Evolutionary conservation across 1,140 invertebrate species (phyloP), one percentile per base, ranked within the genome.

Genomic region (Thrips palmi): DNA sequence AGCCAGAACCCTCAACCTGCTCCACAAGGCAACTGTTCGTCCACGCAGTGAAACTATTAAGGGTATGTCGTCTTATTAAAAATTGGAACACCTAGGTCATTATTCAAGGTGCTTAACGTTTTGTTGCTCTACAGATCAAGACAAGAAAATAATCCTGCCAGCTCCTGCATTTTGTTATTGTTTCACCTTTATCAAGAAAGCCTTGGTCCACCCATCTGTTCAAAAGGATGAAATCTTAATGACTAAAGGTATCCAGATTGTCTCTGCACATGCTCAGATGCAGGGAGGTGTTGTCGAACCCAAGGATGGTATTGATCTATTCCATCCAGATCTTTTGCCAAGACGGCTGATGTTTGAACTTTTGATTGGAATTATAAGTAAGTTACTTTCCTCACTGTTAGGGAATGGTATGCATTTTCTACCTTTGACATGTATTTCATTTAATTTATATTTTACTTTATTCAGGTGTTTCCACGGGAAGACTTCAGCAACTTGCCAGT

Each of bases 121-220:
- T n/a, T n/a, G n/a, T n/a, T n/a, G n/a, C n/a, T n/a, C n/a, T n/a
- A n/a, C n/a, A 8, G 48, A 45, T 37, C 39, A 22, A 40, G 50
- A 37, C 47, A 47, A 51, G 29, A 54, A 50, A n/a, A 54, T 53
- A 44, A 46, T 64, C 24, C 65, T 84, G 25, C 66, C 66, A 3
- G 73, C 73, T 0, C 72, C 82, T 2, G 72, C 74, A 0, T 87
- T 92, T 58, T 74, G 79, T 25, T 91, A 82, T 50, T 64, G 73
- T 17, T 92, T 88, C 54, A 77, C 81, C 4, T 68, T 92, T 39
- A 55, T 93, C 3, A 73, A 71, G 40, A 61, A 67, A 43, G 72
- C 77, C 39, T 48, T 84, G 21, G 50, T 63, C 59, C 59, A 0
- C 55, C 53, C 42, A 47, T 42, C 51, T 45, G 46, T 51, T 45